phyloP scores from a whole-genome alignment of 2,888 invertebrate species.

The Nomada lathburiana region DNA sequence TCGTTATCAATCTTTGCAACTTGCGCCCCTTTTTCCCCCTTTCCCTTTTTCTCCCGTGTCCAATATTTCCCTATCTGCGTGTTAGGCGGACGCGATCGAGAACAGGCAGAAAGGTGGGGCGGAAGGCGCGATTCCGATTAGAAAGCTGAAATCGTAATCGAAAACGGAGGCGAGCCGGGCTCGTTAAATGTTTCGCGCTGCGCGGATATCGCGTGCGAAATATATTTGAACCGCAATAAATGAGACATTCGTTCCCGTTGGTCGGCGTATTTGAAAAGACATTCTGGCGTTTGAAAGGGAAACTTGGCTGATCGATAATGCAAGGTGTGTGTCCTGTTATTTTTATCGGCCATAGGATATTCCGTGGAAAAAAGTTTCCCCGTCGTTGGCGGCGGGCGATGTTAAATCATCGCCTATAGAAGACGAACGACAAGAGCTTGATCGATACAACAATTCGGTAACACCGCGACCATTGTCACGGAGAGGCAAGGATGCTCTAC shows the following conservation, averaged over 20 bases:
- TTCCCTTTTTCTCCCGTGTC: background rate
- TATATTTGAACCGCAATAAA: too few species aligned
- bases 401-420: background rate
- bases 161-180: background rate
- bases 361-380: too few species aligned
- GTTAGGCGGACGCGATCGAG: background rate
- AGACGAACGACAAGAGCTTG: background rate
- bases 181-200: background rate
- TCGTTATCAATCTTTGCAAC: too few species aligned
- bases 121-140: slow-evolving; percentile 19
- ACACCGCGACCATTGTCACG: slow-evolving; percentile 8
- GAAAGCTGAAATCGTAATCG: slow-evolving; percentile 41
- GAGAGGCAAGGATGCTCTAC: slow-evolving; percentile 23
- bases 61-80: background rate
- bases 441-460: slow-evolving; percentile 18
- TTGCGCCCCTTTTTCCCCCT: background rate
- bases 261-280: background rate
- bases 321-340: too few species aligned
- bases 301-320: too few species aligned
- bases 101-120: background rate
- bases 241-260: background rate
- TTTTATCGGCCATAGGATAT: too few species aligned
- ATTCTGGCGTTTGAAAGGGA: too few species aligned
- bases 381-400: too few species aligned
- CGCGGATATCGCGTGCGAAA: background rate